Percentiles rank a stretch among this genome's conserved stretches.
Conservation (phyloP, 2,888 invertebrate species). For the Lepidochrysops patricia region DNA sequence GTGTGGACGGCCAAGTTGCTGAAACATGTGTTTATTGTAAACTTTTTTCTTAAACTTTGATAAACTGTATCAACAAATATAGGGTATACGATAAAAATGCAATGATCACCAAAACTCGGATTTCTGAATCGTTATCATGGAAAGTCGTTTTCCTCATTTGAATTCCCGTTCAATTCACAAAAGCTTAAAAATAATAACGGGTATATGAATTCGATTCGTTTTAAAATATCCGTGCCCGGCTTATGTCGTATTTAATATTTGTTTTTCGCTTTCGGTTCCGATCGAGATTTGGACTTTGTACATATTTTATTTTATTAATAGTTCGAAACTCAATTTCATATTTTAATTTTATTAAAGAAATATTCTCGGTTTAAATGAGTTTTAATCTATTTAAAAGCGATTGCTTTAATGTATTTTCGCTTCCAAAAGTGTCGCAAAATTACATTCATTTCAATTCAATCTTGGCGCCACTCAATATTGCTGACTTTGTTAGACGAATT, state of each 20-base stretch:
- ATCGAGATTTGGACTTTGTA: background rate
- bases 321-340: background rate
- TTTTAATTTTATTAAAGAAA: background rate
- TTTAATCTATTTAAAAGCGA: slow-evolving; percentile 6
- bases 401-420: slow-evolving; percentile 9
- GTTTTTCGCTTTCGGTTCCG: background rate
- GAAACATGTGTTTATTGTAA: no score
- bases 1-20: no score
- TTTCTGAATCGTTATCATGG: no score
- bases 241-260: background rate
- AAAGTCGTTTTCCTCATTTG: no score
- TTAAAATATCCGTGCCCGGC: background rate
- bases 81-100: no score
- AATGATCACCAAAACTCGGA: no score
- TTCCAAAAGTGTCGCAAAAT: slow-evolving; percentile 6
- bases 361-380: background rate
- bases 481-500: background rate
- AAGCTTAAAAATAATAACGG: no score
- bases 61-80: no score
- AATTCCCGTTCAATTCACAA: no score
- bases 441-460: slow-evolving; percentile 8
- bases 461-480: slow-evolving; percentile 5
- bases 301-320: background rate
- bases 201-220: background rate
- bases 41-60: no score